Evolutionary conservation across 2,888 invertebrate species (phyloP), one percentile per base, ranked within the genome.

Genomic region (Rhingia campestris): DNA sequence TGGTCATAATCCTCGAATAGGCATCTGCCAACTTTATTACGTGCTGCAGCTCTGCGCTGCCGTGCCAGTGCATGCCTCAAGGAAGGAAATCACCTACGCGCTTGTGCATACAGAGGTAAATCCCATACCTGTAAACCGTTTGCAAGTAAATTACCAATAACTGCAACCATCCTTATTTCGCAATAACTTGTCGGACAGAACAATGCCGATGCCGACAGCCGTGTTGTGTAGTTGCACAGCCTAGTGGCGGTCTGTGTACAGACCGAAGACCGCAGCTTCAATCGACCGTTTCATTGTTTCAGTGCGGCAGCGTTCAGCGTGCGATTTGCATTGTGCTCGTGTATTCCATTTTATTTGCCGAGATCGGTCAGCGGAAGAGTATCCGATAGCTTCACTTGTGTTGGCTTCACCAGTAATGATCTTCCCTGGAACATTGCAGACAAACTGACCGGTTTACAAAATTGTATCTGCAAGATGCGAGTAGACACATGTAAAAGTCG

Each of bases 1-100:
- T 84, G 84, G 74, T 80, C 84, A 84, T 84, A 84, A 84, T 84
- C 84, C 84, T 80, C 74, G 45, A 80, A 84, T 74, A 84, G 84
- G 80, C 74, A 84, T 84, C 84, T 84, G 84, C 84, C 84, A 84
- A 84, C 84, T 84, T 84, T 84, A 84, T 84, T 84, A 84, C 59
- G 84, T 84, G 84, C 63, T 70, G 77, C 49, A 12, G 53, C 54
- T 32, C 39, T 5, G 30, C 43, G 66, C 41, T 67, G 63, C 32
- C 49, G 41, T 32, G 5, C 35, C 37, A 9, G 7, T 59, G 41
- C 41, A n/a, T 75, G 80, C 80, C 80, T 80, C 37, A 59, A 84
- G 84, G 80, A 84, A 84, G 84, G 74, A 84, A 84, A 75, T 84
- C 84, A 84, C 84, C 84, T 84, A 84, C 84, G 84, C 84, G 61